Evolutionary conservation across 2,888 invertebrate genomes (phyloP).

Genomic region (Bhutanitis thaidina): DNA sequence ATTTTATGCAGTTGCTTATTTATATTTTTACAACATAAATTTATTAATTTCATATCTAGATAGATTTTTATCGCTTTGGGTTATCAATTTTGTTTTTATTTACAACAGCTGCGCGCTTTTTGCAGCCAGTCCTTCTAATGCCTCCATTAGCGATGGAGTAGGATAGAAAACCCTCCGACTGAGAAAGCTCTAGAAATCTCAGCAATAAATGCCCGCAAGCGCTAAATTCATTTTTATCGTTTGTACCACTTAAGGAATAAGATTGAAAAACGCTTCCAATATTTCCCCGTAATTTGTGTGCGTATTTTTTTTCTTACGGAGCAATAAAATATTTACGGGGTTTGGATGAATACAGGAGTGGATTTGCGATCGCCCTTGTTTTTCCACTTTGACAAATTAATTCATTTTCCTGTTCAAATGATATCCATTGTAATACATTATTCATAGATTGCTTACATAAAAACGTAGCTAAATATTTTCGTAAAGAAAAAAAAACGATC

Average conservation of each 20-base stretch:
- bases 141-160: constrained; percentile 31
- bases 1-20: no score
- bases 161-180: constrained; percentile 37
- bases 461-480: constrained; percentile 1
- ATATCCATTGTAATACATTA: constrained; percentile 17
- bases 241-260: constrained; percentile 75
- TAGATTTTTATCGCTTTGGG: no score
- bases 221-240: constrained; percentile 76
- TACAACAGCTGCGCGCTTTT: neutral
- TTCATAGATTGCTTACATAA: constrained; percentile 15
- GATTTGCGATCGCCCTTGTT: constrained; percentile 49
- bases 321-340: constrained; percentile 76
- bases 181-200: constrained; percentile 68
- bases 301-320: constrained; percentile 56
- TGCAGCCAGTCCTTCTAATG: constrained; percentile 19
- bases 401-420: constrained; percentile 47
- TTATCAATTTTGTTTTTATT: no score
- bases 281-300: constrained; percentile 66
- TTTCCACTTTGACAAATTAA: constrained; percentile 62
- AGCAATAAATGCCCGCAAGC: constrained; percentile 72
- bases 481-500: no score
- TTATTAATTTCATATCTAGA: no score
- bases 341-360: constrained; percentile 64
- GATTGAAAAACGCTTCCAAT: constrained; percentile 74
- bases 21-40: no score